Evolutionary conservation across 2,888 invertebrate species (phyloP).

Genomic region (Sipha maydis): DNA sequence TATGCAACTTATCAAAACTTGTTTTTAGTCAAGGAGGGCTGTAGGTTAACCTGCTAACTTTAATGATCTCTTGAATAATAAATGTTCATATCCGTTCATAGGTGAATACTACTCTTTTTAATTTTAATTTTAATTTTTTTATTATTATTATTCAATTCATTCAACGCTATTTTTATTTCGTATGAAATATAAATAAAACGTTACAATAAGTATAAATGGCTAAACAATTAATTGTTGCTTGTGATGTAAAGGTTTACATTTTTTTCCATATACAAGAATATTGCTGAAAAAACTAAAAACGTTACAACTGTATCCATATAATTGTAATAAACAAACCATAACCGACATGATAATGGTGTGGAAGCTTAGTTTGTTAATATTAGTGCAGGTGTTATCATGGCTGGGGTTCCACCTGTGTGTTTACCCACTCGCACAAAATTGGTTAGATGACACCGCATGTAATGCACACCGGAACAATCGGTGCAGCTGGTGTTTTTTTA

Average conservation of each 20-base stretch:
- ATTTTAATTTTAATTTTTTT: too few species aligned
- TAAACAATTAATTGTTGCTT: not conserved
- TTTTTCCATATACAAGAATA: not conserved
- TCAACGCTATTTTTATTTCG: not conserved
- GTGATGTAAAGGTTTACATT: not conserved
- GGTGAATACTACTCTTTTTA: not conserved
- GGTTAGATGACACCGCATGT: slow-evolving; percentile 55
- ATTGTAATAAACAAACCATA: slow-evolving; percentile 28
- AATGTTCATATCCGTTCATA: slow-evolving; percentile 21
- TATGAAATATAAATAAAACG: not conserved
- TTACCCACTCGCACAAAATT: slow-evolving; percentile 61
- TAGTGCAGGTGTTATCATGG: slow-evolving; percentile 40
- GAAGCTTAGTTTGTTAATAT: slow-evolving; percentile 58
- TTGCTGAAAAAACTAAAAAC: not conserved
- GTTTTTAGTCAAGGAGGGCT: not conserved
- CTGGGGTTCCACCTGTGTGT: slow-evolving; percentile 61
- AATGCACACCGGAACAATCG: slow-evolving; percentile 61
- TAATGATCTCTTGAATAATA: slow-evolving; percentile 47
- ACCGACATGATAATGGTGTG: not conserved
- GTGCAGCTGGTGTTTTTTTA: slow-evolving; percentile 50
- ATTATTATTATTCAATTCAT: slow-evolving; percentile 1
- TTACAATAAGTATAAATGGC: too few species aligned
- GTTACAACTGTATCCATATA: not conserved
- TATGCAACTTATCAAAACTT: slow-evolving; percentile 3
- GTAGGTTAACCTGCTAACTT: slow-evolving; percentile 8